Conservation (phyloP, 1,140 invertebrate species). For the Zophobas morio region DNA sequence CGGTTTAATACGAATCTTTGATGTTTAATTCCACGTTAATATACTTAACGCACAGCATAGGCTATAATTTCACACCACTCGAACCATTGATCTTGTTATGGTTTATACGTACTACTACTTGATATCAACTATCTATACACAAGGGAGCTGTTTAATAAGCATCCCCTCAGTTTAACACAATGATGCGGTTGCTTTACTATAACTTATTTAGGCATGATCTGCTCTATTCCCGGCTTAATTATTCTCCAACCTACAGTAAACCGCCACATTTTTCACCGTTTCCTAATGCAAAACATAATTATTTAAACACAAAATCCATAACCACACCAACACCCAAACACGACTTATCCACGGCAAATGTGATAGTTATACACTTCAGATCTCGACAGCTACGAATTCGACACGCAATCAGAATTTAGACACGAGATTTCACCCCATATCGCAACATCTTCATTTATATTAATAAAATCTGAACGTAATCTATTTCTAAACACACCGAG, state of each 20-base stretch:
- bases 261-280: background rate
- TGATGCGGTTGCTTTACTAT: constrained; percentile 21
- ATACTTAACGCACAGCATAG: background rate
- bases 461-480: too few species aligned
- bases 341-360: too few species aligned
- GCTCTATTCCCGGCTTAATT: constrained; percentile 5
- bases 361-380: too few species aligned
- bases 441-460: too few species aligned
- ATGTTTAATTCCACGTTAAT: constrained; percentile 9
- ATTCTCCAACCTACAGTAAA: background rate
- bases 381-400: too few species aligned
- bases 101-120: background rate
- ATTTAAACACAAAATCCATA: background rate
- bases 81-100: constrained; percentile 11
- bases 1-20: background rate
- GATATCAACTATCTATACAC: constrained; percentile 17
- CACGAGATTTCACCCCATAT: too few species aligned
- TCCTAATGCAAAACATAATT: background rate
- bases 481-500: too few species aligned
- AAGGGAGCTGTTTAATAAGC: constrained; percentile 18
- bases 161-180: constrained; percentile 27
- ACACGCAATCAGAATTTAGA: too few species aligned
- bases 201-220: constrained; percentile 6
- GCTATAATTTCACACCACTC: constrained; percentile 14
- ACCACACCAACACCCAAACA: too few species aligned